Percentiles rank a stretch among this genome's conserved stretches.
These are phyloP conservation scores for Athene noctua DNA, from an alignment of 2,113 vertebrate species.

Conservation along the genomic window DNA sequence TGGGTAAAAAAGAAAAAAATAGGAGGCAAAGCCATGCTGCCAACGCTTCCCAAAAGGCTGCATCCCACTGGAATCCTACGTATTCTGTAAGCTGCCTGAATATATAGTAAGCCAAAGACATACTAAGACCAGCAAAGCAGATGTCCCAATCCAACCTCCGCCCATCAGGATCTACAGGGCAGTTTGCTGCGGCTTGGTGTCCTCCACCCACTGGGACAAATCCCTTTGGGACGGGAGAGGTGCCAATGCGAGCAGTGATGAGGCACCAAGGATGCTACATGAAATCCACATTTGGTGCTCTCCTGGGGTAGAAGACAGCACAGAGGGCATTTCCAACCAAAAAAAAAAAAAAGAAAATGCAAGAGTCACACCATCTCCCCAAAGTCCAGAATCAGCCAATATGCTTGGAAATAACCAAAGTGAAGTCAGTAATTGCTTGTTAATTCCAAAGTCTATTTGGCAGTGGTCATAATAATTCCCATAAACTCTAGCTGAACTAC, in stretches of 20 bases:
- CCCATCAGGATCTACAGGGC: not conserved
- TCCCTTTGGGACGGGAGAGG: not conserved
- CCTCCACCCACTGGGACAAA: not conserved
- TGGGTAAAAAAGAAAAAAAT: not conserved
- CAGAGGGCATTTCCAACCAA: not conserved
- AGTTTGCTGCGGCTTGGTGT: fast-evolving
- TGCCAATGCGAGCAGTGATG: fast-evolving
- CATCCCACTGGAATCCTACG: not conserved
- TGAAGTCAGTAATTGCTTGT: not conserved
- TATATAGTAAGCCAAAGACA: not conserved
- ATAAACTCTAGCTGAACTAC: not conserved
- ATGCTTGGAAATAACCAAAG: not conserved
- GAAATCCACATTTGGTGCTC: not conserved
- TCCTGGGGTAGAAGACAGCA: not conserved
- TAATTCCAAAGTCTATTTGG: not conserved
- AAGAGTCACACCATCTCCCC: fast-evolving
- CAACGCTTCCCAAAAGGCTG: fast-evolving
- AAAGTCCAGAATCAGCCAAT: not conserved
- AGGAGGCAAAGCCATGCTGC: not conserved
- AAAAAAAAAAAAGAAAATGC: not conserved
- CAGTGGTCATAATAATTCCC: not conserved
- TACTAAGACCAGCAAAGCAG: not conserved
- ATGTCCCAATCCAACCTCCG: not conserved
- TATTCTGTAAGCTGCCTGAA: fast-evolving
- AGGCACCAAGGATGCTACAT: fast-evolving